These are phyloP conservation scores for Willisornis vidua DNA, from an alignment of 2,113 vertebrate species.

Conservation along the genomic window DNA sequence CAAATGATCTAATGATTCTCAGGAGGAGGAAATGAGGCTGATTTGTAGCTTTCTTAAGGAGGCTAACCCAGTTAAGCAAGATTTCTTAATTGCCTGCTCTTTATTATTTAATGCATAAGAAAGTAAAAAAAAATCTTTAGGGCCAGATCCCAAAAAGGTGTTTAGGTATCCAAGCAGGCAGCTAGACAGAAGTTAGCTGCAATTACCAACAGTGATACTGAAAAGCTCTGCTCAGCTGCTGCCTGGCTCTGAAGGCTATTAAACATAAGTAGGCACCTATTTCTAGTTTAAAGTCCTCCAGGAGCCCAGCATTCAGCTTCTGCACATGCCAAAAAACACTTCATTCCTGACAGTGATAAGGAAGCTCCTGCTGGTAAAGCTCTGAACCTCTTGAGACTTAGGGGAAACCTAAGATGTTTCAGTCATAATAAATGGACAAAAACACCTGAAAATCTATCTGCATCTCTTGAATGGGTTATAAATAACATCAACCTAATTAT, in stretches of 20 bases:
- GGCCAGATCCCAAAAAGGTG: background rate
- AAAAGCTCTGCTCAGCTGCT: slow-evolving; percentile 17
- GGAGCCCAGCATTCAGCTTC: background rate
- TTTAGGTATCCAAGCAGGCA: background rate
- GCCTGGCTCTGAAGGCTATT: slow-evolving; percentile 26
- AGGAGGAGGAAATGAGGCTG: slow-evolving; percentile 29
- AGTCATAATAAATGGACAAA: background rate
- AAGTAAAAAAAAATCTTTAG: background rate
- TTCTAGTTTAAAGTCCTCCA: slow-evolving; percentile 36
- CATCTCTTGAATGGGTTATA: background rate
- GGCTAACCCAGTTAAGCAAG: background rate
- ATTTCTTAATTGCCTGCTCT: slow-evolving; percentile 33
- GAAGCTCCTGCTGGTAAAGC: rapidly evolving
- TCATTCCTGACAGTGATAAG: background rate
- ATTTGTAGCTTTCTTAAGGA: slow-evolving; percentile 46
- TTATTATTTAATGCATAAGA: slow-evolving; percentile 29
- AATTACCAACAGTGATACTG: background rate
- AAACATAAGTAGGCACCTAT: slow-evolving; percentile 27
- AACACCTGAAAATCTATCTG: background rate
- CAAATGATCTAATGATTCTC: slow-evolving; percentile 19
- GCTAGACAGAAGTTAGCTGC: background rate
- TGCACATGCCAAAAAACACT: background rate
- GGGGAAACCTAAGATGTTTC: background rate
- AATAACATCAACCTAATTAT: background rate
- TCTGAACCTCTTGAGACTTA: background rate